These are phyloP conservation scores for Callorhinus ursinus DNA, from an alignment of 2,113 vertebrate species.

Conservation along the genomic window DNA sequence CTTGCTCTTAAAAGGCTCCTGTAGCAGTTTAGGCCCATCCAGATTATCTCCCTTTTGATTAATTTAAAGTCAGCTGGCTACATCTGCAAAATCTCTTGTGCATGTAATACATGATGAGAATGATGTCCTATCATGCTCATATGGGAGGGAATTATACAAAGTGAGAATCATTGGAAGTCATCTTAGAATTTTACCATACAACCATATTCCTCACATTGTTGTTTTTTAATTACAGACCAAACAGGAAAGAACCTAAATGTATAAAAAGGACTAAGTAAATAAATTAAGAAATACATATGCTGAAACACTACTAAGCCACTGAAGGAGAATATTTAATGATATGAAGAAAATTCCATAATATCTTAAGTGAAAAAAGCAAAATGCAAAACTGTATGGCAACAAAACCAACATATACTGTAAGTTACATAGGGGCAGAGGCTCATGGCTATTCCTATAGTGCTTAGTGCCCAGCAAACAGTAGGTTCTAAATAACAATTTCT, in stretches of 20 bases:
- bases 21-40: not conserved
- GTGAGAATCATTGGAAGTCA: not conserved
- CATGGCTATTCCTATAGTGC: not conserved
- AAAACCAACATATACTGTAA: not conserved
- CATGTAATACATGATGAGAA: not conserved
- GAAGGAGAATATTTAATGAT: not conserved
- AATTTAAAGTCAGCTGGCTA: slow-evolving; percentile 22
- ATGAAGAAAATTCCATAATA: not conserved
- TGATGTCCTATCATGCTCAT: not conserved
- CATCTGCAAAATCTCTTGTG: not conserved
- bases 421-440: not conserved
- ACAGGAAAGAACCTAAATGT: not conserved
- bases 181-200: slow-evolving; percentile 15
- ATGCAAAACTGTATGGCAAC: not conserved
- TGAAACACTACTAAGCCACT: not conserved
- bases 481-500: not conserved
- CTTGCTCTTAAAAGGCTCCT: not conserved
- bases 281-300: not conserved
- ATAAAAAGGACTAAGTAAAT: not conserved
- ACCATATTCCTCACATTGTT: not conserved
- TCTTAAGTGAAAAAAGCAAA: slow-evolving; percentile 52
- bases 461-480: not conserved
- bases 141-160: not conserved
- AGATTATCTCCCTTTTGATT: not conserved
- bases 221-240: slow-evolving; percentile 31